Evolutionary conservation across 2,797 vertebrate genomes (phyloP).

Genomic region (Morus bassanus): DNA sequence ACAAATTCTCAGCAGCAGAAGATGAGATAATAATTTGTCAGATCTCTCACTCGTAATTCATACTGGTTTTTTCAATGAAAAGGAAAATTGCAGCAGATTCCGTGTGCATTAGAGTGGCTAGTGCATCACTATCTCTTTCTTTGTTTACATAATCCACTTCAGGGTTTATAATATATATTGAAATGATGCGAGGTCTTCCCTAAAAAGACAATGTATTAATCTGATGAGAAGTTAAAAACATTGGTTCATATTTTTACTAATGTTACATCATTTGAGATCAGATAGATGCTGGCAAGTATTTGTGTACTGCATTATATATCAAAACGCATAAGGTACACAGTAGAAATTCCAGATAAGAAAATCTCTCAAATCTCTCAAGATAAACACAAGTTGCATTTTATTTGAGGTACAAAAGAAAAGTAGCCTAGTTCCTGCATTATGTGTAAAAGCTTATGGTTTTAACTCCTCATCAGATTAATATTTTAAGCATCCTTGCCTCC

Average conservation of each 20-base stretch:
- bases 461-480: background rate
- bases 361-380: background rate
- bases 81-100: background rate
- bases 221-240: background rate
- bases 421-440: background rate
- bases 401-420: background rate
- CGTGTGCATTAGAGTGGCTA: background rate
- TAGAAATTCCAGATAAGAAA: constrained; percentile 16
- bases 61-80: background rate
- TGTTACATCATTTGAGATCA: background rate
- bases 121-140: background rate
- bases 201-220: background rate
- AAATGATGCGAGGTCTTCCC: background rate
- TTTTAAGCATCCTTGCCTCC: background rate
- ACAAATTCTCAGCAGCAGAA: background rate
- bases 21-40: background rate
- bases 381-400: background rate
- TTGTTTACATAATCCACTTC: background rate
- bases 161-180: background rate
- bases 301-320: background rate
- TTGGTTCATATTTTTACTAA: background rate
- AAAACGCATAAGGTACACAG: background rate
- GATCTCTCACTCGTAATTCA: background rate
- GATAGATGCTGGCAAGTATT: background rate
- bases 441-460: background rate